Evolutionary conservation across 2,888 invertebrate species (phyloP).

Genomic region (Euzophera pinguis): DNA sequence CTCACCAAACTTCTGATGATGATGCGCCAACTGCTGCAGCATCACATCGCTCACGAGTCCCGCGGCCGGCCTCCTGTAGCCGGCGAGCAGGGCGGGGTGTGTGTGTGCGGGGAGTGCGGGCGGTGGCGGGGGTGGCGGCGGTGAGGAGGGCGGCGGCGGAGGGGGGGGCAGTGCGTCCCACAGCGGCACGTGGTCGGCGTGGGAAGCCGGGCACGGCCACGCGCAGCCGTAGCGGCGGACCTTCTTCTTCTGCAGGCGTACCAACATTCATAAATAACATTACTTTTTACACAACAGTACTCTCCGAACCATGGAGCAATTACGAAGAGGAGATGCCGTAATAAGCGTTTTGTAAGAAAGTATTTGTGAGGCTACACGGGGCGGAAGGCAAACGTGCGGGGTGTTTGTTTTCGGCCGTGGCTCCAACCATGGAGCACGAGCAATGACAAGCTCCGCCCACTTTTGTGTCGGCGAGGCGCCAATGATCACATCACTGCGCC

Average conservation of each 20-base stretch:
- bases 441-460: too few species aligned
- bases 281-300: too few species aligned
- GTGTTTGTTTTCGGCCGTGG: too few species aligned
- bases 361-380: too few species aligned
- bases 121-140: slow-evolving; percentile 17
- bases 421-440: too few species aligned
- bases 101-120: slow-evolving; percentile 16
- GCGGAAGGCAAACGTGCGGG: too few species aligned
- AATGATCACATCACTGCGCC: too few species aligned
- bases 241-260: slow-evolving; percentile 39
- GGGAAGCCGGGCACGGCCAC: slow-evolving; percentile 68
- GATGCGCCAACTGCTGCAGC: slow-evolving; percentile 16
- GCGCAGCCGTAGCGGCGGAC: slow-evolving; percentile 56
- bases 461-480: too few species aligned
- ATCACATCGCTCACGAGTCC: neutral
- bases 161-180: slow-evolving; percentile 75
- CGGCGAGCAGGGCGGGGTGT: slow-evolving; percentile 16
- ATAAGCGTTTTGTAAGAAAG: too few species aligned
- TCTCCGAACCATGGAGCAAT: too few species aligned
- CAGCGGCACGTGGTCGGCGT: slow-evolving; percentile 70
- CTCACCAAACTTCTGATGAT: slow-evolving; percentile 35
- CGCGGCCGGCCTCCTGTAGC: slow-evolving; percentile 15
- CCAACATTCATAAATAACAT: neutral
- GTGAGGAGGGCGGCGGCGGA: slow-evolving; percentile 55
- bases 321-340: too few species aligned